Base-by-base conservation (phyloP, 2,113 vertebrate species). In the Micromys minutus region DNA sequence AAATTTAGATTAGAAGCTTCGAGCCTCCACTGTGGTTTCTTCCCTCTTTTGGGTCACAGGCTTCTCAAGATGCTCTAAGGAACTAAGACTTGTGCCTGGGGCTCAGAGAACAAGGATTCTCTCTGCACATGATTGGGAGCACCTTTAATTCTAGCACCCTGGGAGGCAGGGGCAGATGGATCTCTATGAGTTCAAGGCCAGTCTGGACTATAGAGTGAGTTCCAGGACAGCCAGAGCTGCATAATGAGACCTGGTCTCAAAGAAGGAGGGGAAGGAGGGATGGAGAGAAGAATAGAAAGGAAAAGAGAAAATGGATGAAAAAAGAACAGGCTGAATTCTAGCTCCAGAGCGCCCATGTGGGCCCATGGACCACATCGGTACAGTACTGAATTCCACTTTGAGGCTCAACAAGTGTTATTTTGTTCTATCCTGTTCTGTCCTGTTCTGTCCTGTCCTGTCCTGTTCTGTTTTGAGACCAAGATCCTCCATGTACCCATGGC, bases 1-100 rank as follows among this genome's bases (percentile, higher is more conserved):
- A 47, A 84, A 83, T 89, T 79, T 63, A 69, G 63, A 75, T 87
- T 76, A 59, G 87, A 65, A 87, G 61, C 65, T 93, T 90, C 45
- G 50, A 19, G 77, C 84, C 31, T 57, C 39, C 36, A 0, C 24
- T 50, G 45, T 16, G 34, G 5, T 26, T 72, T 45, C 16, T 72
- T 45, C 16, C 52, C 9, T 50, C 55, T 45, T 1, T 31, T 21
- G 12, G 76, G 36, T 67, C 91, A 24, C 65, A 22, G 17, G 12
- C 57, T 69, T 80, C 85, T 86, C 13, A 29, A 87, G 75, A 71
- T 2, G 1, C 19, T 31, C 42, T 34, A 31, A 75, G 74, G 63
- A 31, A 74, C 19, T 6, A 45, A 72, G 45, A 19, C 4, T 50
- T 4, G 12, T 4, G 3, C 24, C 19, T 19, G 0, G 8, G 19